Evolutionary conservation across 1,140 invertebrate species (phyloP).

Genomic region (Paralvinella palmiformis): DNA sequence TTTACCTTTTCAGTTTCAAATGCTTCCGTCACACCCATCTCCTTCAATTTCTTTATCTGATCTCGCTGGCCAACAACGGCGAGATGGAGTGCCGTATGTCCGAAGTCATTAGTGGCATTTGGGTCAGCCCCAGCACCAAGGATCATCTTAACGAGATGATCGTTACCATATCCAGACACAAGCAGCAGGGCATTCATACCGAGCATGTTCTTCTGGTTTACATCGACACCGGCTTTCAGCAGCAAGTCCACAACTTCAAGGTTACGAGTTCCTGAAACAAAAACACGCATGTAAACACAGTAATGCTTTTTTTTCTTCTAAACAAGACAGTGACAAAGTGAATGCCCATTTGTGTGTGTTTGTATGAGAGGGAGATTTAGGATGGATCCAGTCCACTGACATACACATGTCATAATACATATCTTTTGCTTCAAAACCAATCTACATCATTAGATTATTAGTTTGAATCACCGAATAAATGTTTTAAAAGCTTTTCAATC

Average conservation of each 20-base stretch:
- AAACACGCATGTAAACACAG: too few relatives aligned
- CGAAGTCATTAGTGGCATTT: slow-evolving; percentile 18
- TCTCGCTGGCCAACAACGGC: slow-evolving; percentile 19
- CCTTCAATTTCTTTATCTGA: slow-evolving; percentile 15
- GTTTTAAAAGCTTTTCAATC: too few relatives aligned
- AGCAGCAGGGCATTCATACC: slow-evolving; percentile 22
- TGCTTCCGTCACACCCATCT: slow-evolving; percentile 1
- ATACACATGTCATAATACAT: too few relatives aligned
- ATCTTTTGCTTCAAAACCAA: too few relatives aligned
- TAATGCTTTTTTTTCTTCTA: too few relatives aligned
- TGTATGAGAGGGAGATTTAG: too few relatives aligned
- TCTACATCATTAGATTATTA: too few relatives aligned
- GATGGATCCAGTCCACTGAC: too few relatives aligned
- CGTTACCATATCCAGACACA: slow-evolving; percentile 20
- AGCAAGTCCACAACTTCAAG: slow-evolving; percentile 15
- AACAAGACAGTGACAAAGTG: too few relatives aligned
- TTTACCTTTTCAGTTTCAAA: neutral
- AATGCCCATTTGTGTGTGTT: too few relatives aligned
- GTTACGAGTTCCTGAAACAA: slow-evolving; percentile 14
- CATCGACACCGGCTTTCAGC: slow-evolving; percentile 15
- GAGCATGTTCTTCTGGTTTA: slow-evolving; percentile 23
- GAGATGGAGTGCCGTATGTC: slow-evolving; percentile 18
- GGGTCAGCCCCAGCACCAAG: slow-evolving; percentile 19
- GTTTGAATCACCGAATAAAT: too few relatives aligned
- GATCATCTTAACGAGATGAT: slow-evolving; percentile 16